These are phyloP conservation scores for Macrobrachium rosenbergii DNA, from an alignment of 1,140 invertebrate species.

Conservation along the genomic window DNA sequence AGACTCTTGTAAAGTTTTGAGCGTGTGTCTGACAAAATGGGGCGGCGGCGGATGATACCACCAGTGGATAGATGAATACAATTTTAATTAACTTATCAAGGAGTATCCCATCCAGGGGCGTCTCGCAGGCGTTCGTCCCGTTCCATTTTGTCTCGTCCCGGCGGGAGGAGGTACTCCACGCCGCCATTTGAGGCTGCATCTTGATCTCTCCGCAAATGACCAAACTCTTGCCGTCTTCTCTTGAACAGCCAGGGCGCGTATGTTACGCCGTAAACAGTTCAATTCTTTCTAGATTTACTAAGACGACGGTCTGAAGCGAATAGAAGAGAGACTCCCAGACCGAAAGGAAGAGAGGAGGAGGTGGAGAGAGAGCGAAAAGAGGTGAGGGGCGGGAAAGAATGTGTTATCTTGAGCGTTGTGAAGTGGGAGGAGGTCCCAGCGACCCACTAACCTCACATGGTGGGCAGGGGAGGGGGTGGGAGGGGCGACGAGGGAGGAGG, in stretches of 20 bases:
- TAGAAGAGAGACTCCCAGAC: neutral
- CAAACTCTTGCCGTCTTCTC: no score
- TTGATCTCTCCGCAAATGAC: no score
- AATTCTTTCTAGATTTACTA: no score
- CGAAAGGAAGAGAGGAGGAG: neutral
- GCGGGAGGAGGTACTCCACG: neutral
- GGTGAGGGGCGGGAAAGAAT: conserved; percentile 19
- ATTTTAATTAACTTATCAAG: conserved; percentile 64
- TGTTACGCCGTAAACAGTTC: no score
- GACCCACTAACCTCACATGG: conserved; percentile 4
- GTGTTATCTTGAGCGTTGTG: conserved; percentile 46
- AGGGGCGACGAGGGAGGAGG: neutral
- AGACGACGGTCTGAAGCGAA: no score
- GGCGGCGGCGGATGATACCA: conserved; percentile 54
- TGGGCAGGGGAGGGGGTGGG: no score
- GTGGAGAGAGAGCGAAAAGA: conserved; percentile 1
- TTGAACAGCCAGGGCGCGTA: no score
- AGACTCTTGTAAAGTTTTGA: conserved; percentile 44
- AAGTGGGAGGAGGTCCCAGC: conserved; percentile 8
- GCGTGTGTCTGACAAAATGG: conserved; percentile 61
- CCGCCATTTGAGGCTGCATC: no score
- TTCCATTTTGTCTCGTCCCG: conserved; percentile 17
- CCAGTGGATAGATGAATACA: conserved; percentile 59
- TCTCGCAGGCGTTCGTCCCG: conserved; percentile 24
- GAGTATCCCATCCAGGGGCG: conserved; percentile 45